phyloP scores from a whole-genome alignment of 2,888 invertebrate genomes.

The Alsophila aescularia region DNA sequence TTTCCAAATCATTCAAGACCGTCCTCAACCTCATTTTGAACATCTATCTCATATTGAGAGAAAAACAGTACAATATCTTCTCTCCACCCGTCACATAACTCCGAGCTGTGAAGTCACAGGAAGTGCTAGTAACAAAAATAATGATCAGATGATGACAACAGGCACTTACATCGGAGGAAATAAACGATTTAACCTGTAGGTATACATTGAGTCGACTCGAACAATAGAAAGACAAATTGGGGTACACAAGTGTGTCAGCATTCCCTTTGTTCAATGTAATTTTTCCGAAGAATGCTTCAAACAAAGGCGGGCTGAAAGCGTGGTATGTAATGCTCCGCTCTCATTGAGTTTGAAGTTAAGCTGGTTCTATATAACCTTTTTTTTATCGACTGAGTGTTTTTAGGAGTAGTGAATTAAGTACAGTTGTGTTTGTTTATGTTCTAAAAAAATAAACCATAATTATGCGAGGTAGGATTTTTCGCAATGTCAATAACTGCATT shows the following conservation, averaged over 20 bases:
- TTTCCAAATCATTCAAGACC: too few species aligned
- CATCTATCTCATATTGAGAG: not conserved
- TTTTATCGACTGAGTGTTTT: not conserved
- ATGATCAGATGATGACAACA: slow-evolving; percentile 32
- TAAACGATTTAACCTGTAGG: slow-evolving; percentile 52
- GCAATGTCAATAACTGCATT: not conserved
- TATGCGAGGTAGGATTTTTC: too few species aligned
- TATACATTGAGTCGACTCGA: slow-evolving; percentile 53
- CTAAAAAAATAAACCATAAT: too few species aligned
- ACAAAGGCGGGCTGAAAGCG: slow-evolving; percentile 44
- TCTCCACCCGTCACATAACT: slow-evolving; percentile 6
- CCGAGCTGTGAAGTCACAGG: slow-evolving; percentile 6
- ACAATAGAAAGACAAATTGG: slow-evolving; percentile 71
- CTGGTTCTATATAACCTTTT: not conserved
- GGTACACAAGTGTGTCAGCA: slow-evolving; percentile 63
- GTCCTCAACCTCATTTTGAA: too few species aligned
- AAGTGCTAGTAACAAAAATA: slow-evolving; percentile 24
- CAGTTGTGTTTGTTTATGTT: not conserved
- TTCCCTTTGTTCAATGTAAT: slow-evolving; percentile 65
- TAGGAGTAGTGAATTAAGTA: too few species aligned
- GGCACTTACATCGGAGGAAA: slow-evolving; percentile 36
- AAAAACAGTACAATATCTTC: slow-evolving; percentile 16
- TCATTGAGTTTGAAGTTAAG: slow-evolving; percentile 17
- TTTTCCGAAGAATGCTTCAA: slow-evolving; percentile 58
- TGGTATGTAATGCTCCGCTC: slow-evolving; percentile 17